Evolutionary conservation across 2,888 invertebrate genomes (phyloP).

Genomic region (Nomada ruficornis): DNA sequence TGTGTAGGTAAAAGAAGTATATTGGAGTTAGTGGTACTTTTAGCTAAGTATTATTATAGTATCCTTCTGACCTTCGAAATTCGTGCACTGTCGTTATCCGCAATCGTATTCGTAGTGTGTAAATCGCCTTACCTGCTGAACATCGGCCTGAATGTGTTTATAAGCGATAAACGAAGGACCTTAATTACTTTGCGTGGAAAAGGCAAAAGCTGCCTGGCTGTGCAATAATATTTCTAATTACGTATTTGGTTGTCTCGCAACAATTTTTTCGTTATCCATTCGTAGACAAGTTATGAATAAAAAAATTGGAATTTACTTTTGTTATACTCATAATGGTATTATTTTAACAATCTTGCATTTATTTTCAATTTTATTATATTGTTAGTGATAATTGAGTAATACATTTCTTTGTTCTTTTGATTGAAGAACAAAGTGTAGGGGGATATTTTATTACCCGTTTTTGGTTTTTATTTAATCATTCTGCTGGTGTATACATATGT

Average conservation of each 20-base stretch:
- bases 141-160: slow-evolving; percentile 1
- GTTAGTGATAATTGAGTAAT: too few species aligned
- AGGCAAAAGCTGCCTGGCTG: neutral
- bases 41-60: neutral
- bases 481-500: too few species aligned
- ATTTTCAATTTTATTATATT: neutral
- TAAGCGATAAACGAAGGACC: neutral
- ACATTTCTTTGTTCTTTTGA: too few species aligned
- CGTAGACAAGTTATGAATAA: neutral
- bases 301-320: neutral
- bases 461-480: too few species aligned
- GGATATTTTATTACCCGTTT: too few species aligned
- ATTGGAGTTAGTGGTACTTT: neutral
- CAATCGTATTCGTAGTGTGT: neutral
- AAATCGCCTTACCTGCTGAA: neutral
- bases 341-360: neutral
- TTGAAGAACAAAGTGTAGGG: too few species aligned
- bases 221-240: neutral
- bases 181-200: slow-evolving; percentile 1
- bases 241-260: neutral
- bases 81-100: neutral
- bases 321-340: neutral
- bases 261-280: neutral
- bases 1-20: neutral
- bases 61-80: slow-evolving; percentile 16